Evolutionary conservation across 2,888 invertebrate species (phyloP).

Genomic region (Tridacna gigas): DNA sequence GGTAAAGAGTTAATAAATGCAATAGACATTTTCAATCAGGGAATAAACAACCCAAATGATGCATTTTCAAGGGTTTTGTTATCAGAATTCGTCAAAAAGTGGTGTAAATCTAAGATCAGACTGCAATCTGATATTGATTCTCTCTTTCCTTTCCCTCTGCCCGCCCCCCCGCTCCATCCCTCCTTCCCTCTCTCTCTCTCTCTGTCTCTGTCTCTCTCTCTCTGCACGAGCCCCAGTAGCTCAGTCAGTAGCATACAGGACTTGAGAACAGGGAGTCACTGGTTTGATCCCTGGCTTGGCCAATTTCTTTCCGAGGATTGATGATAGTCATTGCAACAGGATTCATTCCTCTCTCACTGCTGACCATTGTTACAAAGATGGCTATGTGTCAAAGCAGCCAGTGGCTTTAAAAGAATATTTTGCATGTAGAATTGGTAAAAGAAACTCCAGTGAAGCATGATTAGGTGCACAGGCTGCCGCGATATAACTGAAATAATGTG

Average conservation of each 20-base stretch:
- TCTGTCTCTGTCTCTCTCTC: no score
- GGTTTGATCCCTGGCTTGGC: not conserved
- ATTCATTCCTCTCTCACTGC: not conserved
- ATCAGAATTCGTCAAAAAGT: no score
- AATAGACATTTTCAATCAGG: no score
- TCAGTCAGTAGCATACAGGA: not conserved
- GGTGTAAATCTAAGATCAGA: no score
- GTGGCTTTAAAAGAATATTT: not conserved
- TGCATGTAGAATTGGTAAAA: not conserved
- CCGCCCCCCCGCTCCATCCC: no score
- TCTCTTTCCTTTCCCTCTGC: no score
- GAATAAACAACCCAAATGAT: no score
- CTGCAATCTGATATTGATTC: no score
- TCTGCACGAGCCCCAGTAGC: not conserved
- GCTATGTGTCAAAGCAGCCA: not conserved
- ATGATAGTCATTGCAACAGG: not conserved
- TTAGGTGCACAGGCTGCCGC: not conserved
- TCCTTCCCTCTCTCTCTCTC: no score
- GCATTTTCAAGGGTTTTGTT: no score
- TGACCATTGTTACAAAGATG: no score
- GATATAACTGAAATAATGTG: not conserved
- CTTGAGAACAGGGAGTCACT: not conserved
- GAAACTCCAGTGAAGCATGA: not conserved
- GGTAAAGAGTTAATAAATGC: no score
- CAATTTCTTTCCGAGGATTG: conserved; percentile 1